Percentiles rank a stretch among this genome's conserved stretches.
Evolutionary conservation across 64 coral and sea anemone species (phyloP).

Genomic region (Dendrophyllia cribrosa): DNA sequence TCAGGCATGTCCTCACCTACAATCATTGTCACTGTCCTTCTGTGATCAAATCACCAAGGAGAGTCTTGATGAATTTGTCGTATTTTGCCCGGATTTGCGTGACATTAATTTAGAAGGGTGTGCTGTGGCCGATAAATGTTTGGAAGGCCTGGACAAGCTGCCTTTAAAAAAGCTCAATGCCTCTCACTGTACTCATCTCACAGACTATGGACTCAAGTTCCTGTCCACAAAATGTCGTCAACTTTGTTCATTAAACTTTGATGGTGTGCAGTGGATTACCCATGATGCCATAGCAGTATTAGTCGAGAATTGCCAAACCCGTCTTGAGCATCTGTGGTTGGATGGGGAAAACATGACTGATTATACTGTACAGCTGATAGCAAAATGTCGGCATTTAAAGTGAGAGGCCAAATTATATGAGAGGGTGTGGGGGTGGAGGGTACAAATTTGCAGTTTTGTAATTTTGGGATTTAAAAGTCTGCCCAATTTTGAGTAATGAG

Average conservation of each 20-base stretch:
- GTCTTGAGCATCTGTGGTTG: conserved; percentile 85
- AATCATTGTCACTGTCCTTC: conserved; percentile 75
- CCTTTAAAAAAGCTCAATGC: conserved; percentile 77
- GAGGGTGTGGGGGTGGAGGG: neutral
- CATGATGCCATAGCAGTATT: conserved; percentile 79
- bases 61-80: conserved; percentile 65
- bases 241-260: conserved; percentile 82
- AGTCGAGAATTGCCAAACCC: conserved; percentile 60
- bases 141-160: conserved; percentile 48
- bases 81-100: conserved; percentile 67
- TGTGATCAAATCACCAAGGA: conserved; percentile 76
- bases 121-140: conserved; percentile 71
- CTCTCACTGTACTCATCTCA: conserved; percentile 83
- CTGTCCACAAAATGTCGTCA: conserved; percentile 51
- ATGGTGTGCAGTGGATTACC: conserved; percentile 96
- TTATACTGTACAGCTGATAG: conserved; percentile 66
- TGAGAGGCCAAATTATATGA: conserved; percentile 5
- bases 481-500: too few relatives aligned
- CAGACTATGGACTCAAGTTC: conserved; percentile 67
- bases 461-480: too few relatives aligned
- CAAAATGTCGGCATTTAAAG: conserved; percentile 82
- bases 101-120: conserved; percentile 87
- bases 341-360: conserved; percentile 95
- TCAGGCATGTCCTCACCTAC: conserved; percentile 68
- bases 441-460: too few relatives aligned